These are phyloP conservation scores for Alethe diademata DNA, from an alignment of 2,113 vertebrate genomes.

Conservation along the genomic window DNA sequence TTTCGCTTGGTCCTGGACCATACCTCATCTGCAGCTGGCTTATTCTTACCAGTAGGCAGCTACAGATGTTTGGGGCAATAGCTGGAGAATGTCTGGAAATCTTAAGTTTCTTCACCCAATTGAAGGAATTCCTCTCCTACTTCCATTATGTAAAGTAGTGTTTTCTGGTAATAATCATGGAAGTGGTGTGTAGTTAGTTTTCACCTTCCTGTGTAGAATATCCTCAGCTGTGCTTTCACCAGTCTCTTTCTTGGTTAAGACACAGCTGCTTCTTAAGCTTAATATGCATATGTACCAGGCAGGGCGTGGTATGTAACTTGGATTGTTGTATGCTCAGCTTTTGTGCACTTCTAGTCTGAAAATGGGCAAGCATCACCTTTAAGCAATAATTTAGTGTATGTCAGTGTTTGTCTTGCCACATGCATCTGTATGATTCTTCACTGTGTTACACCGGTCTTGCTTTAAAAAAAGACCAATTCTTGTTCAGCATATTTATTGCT, in stretches of 20 bases:
- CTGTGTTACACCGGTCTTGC: background rate
- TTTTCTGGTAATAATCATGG: background rate
- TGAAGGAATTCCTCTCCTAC: background rate
- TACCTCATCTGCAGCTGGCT: background rate
- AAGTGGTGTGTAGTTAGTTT: background rate
- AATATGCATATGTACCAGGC: background rate
- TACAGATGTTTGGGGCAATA: background rate
- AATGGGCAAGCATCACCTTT: background rate
- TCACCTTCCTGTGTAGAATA: background rate
- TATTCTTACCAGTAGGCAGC: background rate
- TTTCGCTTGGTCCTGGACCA: background rate
- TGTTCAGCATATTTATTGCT: background rate
- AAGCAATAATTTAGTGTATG: background rate
- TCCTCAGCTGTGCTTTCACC: background rate
- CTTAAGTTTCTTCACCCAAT: background rate
- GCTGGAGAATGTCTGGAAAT: background rate
- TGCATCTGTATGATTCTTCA: background rate
- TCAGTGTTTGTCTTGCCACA: background rate
- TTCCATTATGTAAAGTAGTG: background rate
- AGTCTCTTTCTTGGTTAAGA: background rate
- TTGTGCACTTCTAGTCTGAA: background rate
- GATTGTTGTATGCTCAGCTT: background rate
- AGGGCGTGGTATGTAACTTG: background rate
- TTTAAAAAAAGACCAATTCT: background rate
- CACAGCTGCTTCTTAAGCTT: background rate